Conservation (phyloP, 2,888 invertebrate species). For the Cenopis cana region DNA sequence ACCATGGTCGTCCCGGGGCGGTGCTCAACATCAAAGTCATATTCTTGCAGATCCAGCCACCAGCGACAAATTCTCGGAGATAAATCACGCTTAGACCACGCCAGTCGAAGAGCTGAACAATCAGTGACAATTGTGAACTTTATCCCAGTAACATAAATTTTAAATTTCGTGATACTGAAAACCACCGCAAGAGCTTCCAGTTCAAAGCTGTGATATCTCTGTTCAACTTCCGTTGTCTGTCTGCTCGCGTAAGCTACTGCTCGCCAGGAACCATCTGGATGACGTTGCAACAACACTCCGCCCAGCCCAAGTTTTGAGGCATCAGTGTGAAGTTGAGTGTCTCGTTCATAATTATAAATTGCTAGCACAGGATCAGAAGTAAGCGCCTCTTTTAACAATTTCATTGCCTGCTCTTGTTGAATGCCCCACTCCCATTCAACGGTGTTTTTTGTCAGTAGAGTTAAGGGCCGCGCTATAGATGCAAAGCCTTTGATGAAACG, state of each 20-base stretch:
- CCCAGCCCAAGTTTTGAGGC: not conserved
- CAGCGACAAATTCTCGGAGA: constrained; percentile 26
- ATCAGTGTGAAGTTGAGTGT: not conserved
- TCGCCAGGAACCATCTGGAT: not conserved
- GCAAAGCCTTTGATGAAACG: constrained; percentile 45
- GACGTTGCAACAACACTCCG: not conserved
- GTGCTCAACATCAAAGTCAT: constrained; percentile 18
- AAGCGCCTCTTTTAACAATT: constrained; percentile 13
- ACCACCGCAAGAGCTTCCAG: not conserved
- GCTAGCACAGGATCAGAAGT: constrained; percentile 21
- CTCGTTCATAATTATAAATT: constrained; percentile 11
- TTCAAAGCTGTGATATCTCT: not conserved
- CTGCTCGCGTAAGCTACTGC: constrained; percentile 4
- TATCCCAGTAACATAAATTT: constrained; percentile 26
- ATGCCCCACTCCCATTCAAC: constrained; percentile 27
- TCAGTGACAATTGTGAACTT: constrained; percentile 35
- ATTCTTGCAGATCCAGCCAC: constrained; percentile 17
- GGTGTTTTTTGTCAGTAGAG: constrained; percentile 41
- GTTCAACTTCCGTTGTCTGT: not conserved
- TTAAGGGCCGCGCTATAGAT: constrained; percentile 42
- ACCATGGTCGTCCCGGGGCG: constrained; percentile 38
- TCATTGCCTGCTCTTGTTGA: constrained; percentile 25
- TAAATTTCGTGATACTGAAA: constrained; percentile 21
- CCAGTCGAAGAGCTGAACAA: constrained; percentile 25
- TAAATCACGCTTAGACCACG: constrained; percentile 32